Evolutionary conservation across 2,888 invertebrate species (phyloP), one percentile per base, ranked within the genome.

Genomic region (Habroteleia sp.): DNA sequence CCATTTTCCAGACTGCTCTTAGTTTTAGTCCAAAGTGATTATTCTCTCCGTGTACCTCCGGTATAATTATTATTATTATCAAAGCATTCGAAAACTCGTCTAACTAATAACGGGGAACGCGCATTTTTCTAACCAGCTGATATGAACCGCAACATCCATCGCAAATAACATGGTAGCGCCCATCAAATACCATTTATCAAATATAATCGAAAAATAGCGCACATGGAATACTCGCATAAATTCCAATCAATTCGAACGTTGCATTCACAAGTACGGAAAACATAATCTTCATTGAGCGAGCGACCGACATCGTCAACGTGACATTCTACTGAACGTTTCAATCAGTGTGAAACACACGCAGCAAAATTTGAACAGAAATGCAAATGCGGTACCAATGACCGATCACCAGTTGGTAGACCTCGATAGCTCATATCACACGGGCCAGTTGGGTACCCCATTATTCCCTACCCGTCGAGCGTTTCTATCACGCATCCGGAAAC

Each of bases 341-440:
- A 75, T 75, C 71, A 71, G 65, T 46, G 65, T 63, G 69, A 65
- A 65, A 46, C 60, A 33, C 65, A 63, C 41, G 52, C 58, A 63
- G 68, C 62, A 50, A 54, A 75, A 69, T 74, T 62, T 73, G 10
- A 41, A 20, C 41, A 23, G 41, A 41, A 41, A 41, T 41, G 23
- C 41, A 20, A 39, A 10, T 20, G 39, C 39, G 39, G 39, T 39
- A 23, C 41, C 41, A 41, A 23, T 41, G 79, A 76, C 78, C 81
- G 78, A 80, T 54, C 81, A 79, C 81, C 83, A 74, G 81, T 84
- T 83, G 83, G 84, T 63, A 77, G 77, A 63, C 74, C 75, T 77
- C 77, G 84, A 85, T 85, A 85, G 80, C 82, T 76, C 79, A 71
- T 84, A 85, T 84, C 84, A 73, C 79, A 58, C 78, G 71, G 77